phyloP scores from a whole-genome alignment of 1,140 invertebrate species.

The Macrotrachela quadricornifera region DNA sequence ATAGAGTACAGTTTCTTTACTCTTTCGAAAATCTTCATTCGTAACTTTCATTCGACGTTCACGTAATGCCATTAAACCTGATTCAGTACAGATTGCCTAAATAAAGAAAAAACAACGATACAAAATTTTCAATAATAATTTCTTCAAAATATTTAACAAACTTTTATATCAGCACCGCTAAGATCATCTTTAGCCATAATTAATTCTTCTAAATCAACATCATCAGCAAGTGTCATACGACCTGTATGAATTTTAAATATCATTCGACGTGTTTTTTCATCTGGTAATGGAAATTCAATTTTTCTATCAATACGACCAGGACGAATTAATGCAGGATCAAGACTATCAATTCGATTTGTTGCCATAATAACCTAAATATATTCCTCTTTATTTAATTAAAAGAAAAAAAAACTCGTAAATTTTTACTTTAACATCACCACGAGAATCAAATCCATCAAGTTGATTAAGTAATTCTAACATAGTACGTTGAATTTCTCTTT shows the following conservation, averaged over 20 bases:
- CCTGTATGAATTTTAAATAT: slow-evolving; percentile 97
- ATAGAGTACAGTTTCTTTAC: slow-evolving; percentile 96
- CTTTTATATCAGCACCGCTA: slow-evolving; percentile 70
- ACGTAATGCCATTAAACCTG: slow-evolving; percentile 81
- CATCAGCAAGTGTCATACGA: slow-evolving; percentile 83
- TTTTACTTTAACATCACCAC: slow-evolving; percentile 73
- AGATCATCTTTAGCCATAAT: slow-evolving; percentile 99
- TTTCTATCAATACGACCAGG: slow-evolving; percentile 96
- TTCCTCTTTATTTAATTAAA: background rate
- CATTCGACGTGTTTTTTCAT: slow-evolving; percentile 91
- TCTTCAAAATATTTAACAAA: slow-evolving; percentile 13
- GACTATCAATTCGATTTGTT: slow-evolving; percentile 93
- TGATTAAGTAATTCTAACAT: slow-evolving; percentile 99
- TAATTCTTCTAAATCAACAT: slow-evolving; percentile 89
- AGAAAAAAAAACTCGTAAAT: slow-evolving; percentile 5
- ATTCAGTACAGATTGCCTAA: slow-evolving; percentile 97
- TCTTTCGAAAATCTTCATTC: slow-evolving; percentile 97
- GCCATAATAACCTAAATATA: slow-evolving; percentile 78
- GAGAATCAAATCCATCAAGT: slow-evolving; percentile 88
- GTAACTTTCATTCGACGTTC: slow-evolving; percentile 98
- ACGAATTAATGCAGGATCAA: slow-evolving; percentile 92
- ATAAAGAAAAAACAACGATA: slow-evolving; percentile 14
- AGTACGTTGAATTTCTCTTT: slow-evolving; percentile 95
- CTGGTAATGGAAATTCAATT: slow-evolving; percentile 95
- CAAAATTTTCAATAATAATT: background rate